Percentiles rank a stretch among this genome's conserved stretches.
Evolutionary conservation across 2,113 vertebrate genomes (phyloP).

Genomic region (Oreochromis tanganicae): DNA sequence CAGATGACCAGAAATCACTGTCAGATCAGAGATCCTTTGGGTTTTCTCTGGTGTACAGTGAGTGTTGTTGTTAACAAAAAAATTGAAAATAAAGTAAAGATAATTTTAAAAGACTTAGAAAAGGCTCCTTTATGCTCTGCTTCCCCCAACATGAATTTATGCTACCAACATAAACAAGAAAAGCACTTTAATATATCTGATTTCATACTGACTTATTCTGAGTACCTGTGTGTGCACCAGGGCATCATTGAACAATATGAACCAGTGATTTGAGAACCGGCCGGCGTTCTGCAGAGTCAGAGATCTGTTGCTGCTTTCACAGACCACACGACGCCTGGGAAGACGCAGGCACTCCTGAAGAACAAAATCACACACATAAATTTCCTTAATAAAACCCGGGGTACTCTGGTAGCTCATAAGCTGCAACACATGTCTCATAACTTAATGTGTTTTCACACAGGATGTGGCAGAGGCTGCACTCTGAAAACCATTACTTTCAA

Average conservation of each 20-base stretch:
- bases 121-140: neutral
- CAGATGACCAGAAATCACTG: neutral
- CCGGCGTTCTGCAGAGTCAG: slow-evolving; percentile 88
- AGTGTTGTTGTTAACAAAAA: neutral
- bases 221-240: slow-evolving; percentile 93
- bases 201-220: neutral
- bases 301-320: slow-evolving; percentile 88
- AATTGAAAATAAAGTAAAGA: neutral
- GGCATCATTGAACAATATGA: slow-evolving; percentile 95
- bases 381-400: neutral
- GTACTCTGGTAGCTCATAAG: neutral
- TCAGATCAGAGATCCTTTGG: neutral
- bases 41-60: neutral
- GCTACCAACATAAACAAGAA: neutral
- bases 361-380: neutral
- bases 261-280: slow-evolving; percentile 94
- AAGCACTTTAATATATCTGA: neutral
- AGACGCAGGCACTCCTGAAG: slow-evolving; percentile 84
- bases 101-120: neutral
- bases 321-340: slow-evolving; percentile 85
- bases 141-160: neutral
- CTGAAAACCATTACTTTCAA: neutral
- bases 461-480: neutral
- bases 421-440: neutral
- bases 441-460: neutral